Percentiles rank a stretch among this genome's conserved stretches.
phyloP scores from a whole-genome alignment of 2,888 invertebrate species.

The Netelia virgata region DNA sequence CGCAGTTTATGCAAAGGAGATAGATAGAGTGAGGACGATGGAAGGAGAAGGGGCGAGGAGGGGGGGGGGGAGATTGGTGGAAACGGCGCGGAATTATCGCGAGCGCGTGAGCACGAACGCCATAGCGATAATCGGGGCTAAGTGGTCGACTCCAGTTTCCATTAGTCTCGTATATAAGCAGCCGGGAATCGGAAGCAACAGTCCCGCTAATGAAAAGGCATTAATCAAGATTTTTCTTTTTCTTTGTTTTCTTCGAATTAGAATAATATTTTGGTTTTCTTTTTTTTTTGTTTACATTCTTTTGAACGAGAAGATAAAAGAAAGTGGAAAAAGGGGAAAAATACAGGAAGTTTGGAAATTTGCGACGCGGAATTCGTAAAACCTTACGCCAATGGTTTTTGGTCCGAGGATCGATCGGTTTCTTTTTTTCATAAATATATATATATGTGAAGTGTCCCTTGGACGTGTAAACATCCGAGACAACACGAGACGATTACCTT shows the following conservation, averaged over 20 bases:
- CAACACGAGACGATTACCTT: too few species aligned
- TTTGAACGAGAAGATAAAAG: too few species aligned
- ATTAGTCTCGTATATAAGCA: conserved; percentile 38
- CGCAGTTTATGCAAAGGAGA: not conserved
- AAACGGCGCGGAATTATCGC: not conserved
- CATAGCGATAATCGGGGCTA: conserved; percentile 66
- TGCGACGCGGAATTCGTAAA: too few species aligned
- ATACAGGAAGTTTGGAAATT: too few species aligned
- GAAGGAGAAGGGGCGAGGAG: not conserved
- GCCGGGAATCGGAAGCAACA: conserved; percentile 45
- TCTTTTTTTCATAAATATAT: too few species aligned
- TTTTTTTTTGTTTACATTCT: too few species aligned
- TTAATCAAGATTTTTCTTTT: conserved; percentile 44
- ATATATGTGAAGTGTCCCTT: too few species aligned
- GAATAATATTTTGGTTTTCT: too few species aligned
- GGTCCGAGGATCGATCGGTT: too few species aligned
- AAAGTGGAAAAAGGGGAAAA: too few species aligned
- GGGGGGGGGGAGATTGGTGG: not conserved
- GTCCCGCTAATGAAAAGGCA: conserved; percentile 24
- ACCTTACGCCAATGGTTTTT: too few species aligned
- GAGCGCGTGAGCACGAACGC: conserved; percentile 44
- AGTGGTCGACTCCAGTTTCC: conserved; percentile 66
- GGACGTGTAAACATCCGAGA: too few species aligned
- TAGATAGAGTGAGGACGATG: conserved; percentile 3
- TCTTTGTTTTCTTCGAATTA: not conserved